Evolutionary conservation across 2,113 vertebrate species (phyloP).

Genomic region (Odobenus rosmarus): DNA sequence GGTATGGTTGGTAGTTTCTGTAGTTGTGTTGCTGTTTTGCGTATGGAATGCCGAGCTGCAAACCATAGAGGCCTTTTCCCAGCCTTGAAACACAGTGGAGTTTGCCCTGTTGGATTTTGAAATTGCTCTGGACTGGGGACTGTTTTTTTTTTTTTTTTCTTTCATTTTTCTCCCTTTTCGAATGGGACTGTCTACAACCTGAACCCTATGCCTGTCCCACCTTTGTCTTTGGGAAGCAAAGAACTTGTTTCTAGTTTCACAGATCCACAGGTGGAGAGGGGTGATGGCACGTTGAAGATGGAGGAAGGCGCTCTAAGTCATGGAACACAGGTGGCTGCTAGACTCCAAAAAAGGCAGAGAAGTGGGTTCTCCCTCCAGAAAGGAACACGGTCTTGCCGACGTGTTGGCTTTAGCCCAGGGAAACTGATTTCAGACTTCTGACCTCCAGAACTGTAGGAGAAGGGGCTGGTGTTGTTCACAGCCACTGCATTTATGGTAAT

Average conservation of each 20-base stretch:
- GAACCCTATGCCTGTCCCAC: too few relatives aligned
- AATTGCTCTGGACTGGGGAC: neutral
- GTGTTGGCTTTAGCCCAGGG: neutral
- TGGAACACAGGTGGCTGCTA: neutral
- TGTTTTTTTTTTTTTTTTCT: neutral
- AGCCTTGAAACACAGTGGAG: neutral
- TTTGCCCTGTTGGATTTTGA: neutral
- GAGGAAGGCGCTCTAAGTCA: neutral
- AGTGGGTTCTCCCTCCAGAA: neutral
- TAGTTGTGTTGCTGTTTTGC: neutral
- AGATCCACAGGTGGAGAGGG: neutral
- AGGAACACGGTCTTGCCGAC: neutral
- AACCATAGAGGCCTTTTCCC: neutral
- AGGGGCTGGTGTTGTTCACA: neutral
- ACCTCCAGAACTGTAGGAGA: neutral
- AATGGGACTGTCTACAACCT: neutral
- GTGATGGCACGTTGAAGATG: accelerated
- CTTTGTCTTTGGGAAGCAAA: neutral
- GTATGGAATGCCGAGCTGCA: neutral
- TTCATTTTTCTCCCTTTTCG: neutral
- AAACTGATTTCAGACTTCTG: neutral
- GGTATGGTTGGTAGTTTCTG: neutral
- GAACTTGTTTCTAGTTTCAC: neutral
- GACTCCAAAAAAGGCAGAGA: neutral
- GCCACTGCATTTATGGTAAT: too few relatives aligned